phyloP scores from a whole-genome alignment of 1,140 invertebrate species.

The Drusus annulatus region DNA sequence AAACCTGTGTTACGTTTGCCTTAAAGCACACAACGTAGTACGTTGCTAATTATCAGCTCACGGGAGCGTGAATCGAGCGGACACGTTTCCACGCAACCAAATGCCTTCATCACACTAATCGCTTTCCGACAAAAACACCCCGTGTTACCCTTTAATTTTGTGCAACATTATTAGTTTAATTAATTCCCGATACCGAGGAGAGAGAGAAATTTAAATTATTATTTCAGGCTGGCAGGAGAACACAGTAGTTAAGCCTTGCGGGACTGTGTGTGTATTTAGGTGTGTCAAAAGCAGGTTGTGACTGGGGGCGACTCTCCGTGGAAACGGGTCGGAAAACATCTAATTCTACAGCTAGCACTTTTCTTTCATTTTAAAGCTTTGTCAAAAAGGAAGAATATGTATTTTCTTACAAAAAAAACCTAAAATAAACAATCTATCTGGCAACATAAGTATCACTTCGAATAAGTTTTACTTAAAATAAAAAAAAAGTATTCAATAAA shows the following conservation, averaged over 20 bases:
- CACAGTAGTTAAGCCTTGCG: neutral
- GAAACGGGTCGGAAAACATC: neutral
- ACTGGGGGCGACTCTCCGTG: neutral
- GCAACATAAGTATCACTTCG: too few species aligned
- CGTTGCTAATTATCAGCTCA: too few species aligned
- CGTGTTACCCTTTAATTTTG: neutral
- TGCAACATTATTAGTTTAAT: conserved; percentile 27
- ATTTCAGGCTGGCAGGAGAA: neutral
- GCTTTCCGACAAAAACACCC: conserved; percentile 16
- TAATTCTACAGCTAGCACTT: too few species aligned
- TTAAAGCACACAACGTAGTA: too few species aligned
- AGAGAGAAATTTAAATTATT: conserved; percentile 1
- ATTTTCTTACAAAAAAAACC: too few species aligned
- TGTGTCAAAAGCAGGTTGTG: conserved; percentile 32
- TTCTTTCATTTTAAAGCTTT: too few species aligned
- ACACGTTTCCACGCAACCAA: neutral
- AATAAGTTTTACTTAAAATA: too few species aligned
- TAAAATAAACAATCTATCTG: too few species aligned
- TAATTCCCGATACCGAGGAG: conserved; percentile 6
- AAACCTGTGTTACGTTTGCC: too few species aligned
- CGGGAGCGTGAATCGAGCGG: too few species aligned
- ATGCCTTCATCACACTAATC: conserved; percentile 14
- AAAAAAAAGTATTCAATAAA: too few species aligned
- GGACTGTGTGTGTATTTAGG: conserved; percentile 12
- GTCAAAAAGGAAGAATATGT: too few species aligned